Percentiles rank a stretch among this genome's conserved stretches.
phyloP scores from a whole-genome alignment of 2,888 invertebrate genomes.

The Lithodes maja region DNA sequence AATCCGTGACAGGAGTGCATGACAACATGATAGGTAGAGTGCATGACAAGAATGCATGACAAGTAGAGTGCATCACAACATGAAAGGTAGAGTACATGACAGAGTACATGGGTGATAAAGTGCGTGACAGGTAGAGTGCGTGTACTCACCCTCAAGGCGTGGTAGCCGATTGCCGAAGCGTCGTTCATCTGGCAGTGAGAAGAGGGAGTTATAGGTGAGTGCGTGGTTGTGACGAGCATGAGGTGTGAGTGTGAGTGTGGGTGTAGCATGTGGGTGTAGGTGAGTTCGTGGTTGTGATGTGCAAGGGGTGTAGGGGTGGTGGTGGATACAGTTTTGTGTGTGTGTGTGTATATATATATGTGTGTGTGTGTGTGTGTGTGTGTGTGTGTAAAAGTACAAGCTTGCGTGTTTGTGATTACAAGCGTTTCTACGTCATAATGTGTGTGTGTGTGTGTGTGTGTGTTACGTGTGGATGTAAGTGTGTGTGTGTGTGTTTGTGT shows the following conservation, averaged over 20 bases:
- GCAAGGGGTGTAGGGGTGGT: not conserved
- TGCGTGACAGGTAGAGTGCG: not conserved
- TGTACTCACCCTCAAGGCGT: conserved; percentile 20
- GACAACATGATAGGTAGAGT: not conserved
- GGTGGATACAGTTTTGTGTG: not conserved
- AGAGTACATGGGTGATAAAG: not conserved
- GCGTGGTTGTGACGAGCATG: not conserved
- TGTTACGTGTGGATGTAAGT: not conserved
- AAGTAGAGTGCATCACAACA: not conserved
- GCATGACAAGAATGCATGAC: not conserved
- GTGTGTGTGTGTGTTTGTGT: not conserved
- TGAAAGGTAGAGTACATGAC: not conserved
- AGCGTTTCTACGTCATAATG: too few species aligned
- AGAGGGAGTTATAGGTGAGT: not conserved
- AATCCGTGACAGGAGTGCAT: not conserved
- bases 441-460: not conserved
- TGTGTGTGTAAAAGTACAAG: not conserved
- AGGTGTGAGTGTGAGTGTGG: not conserved
- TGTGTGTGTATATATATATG: not conserved
- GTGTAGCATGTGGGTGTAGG: not conserved
- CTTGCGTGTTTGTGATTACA: not conserved
- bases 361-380: not conserved
- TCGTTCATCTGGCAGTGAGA: conserved; percentile 15
- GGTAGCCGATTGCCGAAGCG: conserved; percentile 1
- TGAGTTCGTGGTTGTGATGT: not conserved